These are phyloP conservation scores for Trichosurus vulpecula DNA, from an alignment of 2,797 vertebrate genomes.

Conservation along the genomic window DNA sequence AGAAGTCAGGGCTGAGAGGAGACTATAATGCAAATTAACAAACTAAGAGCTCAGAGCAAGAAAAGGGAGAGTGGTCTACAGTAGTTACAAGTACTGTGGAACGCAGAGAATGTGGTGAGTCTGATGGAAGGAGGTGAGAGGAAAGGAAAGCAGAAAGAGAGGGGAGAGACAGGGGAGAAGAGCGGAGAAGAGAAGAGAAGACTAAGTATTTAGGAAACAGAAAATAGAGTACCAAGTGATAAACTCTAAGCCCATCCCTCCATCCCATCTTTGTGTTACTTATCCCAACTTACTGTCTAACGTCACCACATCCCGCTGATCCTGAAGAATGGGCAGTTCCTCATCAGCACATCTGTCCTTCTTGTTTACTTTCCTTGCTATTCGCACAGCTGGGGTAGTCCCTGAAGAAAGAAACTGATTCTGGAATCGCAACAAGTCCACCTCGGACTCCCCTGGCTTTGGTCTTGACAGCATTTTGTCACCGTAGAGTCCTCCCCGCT, in stretches of 20 bases:
- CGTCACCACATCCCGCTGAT: conserved; percentile 90
- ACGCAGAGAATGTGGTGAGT: neutral
- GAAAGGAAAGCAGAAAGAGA: neutral
- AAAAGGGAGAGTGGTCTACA: neutral
- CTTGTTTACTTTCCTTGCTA: conserved; percentile 92
- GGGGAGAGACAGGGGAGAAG: neutral
- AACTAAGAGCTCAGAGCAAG: neutral
- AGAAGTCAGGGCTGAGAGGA: neutral
- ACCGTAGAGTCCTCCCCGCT: neutral
- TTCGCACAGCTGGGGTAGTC: conserved; percentile 86
- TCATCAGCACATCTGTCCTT: conserved; percentile 83
- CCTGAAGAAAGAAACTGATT: conserved; percentile 89
- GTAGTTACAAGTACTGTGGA: neutral
- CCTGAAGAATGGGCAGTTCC: conserved; percentile 31
- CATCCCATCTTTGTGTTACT: neutral
- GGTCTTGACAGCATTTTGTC: conserved; percentile 93
- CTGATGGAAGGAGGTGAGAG: neutral
- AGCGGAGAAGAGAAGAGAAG: neutral
- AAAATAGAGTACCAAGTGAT: neutral
- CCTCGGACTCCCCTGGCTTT: conserved; percentile 93
- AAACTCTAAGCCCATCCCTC: neutral
- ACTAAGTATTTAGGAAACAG: neutral
- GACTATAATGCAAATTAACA: neutral
- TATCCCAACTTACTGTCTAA: conserved; percentile 87
- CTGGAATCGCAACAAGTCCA: conserved; percentile 93